Evolutionary conservation across 2,113 vertebrate species (phyloP).

Genomic region (Tupaia chinensis): DNA sequence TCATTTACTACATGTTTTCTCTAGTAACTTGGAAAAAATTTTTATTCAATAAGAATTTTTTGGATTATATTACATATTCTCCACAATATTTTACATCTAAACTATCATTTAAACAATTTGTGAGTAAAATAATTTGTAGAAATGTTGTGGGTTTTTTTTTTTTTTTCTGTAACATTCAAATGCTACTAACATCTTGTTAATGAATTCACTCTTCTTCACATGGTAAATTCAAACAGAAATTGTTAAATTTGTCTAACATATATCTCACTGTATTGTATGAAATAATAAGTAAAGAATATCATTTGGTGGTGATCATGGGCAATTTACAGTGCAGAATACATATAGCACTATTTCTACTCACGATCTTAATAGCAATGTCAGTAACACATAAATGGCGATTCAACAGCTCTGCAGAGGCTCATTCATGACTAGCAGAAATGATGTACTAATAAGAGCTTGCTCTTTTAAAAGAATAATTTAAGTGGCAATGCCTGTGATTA

Average conservation of each 20-base stretch:
- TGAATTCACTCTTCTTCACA: constrained; percentile 56
- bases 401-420: constrained; percentile 11
- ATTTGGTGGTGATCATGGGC: neutral
- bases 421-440: constrained; percentile 28
- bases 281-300: constrained; percentile 47
- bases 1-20: neutral
- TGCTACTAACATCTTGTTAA: constrained; percentile 62
- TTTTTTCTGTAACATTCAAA: constrained; percentile 31
- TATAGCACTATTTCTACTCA: constrained; percentile 53
- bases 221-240: constrained; percentile 68
- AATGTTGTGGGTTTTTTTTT: constrained; percentile 28
- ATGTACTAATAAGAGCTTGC: constrained; percentile 48
- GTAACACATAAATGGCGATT: constrained; percentile 36
- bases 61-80: neutral
- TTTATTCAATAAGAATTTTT: neutral
- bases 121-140: neutral
- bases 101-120: constrained; percentile 30
- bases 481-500: constrained; percentile 50
- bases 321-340: constrained; percentile 59
- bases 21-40: neutral
- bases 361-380: constrained; percentile 54
- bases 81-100: neutral
- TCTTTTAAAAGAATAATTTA: constrained; percentile 66
- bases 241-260: constrained; percentile 53
- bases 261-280: neutral